phyloP scores from a whole-genome alignment of 2,888 invertebrate genomes.

The Brenthis daphne region DNA sequence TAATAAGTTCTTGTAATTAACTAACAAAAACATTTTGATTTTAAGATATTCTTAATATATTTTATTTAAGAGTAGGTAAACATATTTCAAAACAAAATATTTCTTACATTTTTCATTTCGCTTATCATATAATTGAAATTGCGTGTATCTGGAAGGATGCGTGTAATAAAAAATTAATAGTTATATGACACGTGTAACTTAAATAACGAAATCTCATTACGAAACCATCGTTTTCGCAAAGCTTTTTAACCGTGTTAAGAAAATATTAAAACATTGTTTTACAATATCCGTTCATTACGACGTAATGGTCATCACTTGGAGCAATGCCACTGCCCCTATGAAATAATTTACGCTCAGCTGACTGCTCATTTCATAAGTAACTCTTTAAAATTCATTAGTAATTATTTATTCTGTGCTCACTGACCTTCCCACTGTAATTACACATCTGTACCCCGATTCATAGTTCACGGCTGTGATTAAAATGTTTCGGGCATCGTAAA shows the following conservation, averaged over 20 bases:
- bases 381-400: constrained; percentile 74
- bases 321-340: constrained; percentile 74
- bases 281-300: constrained; percentile 60
- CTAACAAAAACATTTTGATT: too few species aligned
- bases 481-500: constrained; percentile 68
- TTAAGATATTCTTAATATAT: background rate
- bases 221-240: constrained; percentile 18
- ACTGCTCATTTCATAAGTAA: constrained; percentile 72
- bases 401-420: constrained; percentile 75
- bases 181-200: constrained; percentile 21
- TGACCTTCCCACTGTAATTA: constrained; percentile 80
- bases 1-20: too few species aligned
- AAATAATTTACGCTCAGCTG: constrained; percentile 77
- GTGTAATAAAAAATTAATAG: constrained; percentile 17
- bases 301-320: constrained; percentile 60
- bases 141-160: constrained; percentile 6
- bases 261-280: constrained; percentile 43
- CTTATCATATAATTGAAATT: constrained; percentile 13
- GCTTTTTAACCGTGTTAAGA: constrained; percentile 36
- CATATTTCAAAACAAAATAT: background rate
- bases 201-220: constrained; percentile 30
- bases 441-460: constrained; percentile 65
- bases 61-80: background rate
- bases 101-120: background rate
- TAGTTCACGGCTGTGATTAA: constrained; percentile 81